A percentile compares a stretch with the other conserved stretches of the same genome.
phyloP scores from a whole-genome alignment of 2,113 vertebrate species.

The Xenus cinereus region DNA sequence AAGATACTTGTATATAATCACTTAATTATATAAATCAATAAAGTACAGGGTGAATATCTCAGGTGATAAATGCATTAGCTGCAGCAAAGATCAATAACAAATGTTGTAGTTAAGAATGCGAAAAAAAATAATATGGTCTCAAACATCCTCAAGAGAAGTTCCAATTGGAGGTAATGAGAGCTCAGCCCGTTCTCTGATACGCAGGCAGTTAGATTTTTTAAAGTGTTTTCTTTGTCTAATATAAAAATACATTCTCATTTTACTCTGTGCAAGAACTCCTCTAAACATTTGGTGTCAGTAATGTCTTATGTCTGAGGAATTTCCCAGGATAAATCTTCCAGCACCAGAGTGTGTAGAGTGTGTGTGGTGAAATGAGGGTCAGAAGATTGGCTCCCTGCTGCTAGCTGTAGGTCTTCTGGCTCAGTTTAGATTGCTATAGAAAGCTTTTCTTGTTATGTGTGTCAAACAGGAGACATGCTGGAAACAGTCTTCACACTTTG shows the following conservation, averaged over 20 bases:
- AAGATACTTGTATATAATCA: neutral
- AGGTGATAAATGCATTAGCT: neutral
- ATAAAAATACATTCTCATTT: neutral
- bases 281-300: constrained; percentile 40
- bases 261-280: neutral
- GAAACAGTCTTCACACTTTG: neutral
- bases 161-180: neutral
- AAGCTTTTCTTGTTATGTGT: neutral
- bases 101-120: neutral
- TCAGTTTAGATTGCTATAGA: neutral
- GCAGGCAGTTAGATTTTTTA: neutral
- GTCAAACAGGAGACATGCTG: neutral
- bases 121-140: accelerated
- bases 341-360: neutral
- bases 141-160: neutral
- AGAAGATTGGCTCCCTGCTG: neutral
- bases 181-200: neutral
- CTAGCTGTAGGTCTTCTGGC: neutral
- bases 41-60: neutral
- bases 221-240: neutral
- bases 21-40: neutral
- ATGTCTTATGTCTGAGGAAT: neutral
- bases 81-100: neutral
- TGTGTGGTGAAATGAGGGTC: neutral
- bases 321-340: neutral